These are phyloP conservation scores for Colaptes auratus DNA, from an alignment of 2,113 vertebrate genomes.

Conservation along the genomic window DNA sequence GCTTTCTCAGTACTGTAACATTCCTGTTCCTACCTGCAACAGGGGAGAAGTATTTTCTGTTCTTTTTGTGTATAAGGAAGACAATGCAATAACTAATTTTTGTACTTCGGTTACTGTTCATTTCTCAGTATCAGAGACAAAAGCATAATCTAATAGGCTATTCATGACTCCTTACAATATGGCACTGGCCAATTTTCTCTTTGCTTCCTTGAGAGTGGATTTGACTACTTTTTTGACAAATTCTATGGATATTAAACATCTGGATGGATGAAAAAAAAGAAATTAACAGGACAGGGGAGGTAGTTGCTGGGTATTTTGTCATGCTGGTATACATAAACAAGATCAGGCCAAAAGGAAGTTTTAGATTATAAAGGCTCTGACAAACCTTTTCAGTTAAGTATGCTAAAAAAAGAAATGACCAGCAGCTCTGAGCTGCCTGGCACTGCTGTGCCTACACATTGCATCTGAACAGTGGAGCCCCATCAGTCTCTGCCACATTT, in stretches of 20 bases:
- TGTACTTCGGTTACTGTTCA: neutral
- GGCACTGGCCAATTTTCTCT: conserved; percentile 46
- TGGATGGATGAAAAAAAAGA: conserved; percentile 35
- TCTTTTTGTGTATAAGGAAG: neutral
- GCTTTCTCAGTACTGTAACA: neutral
- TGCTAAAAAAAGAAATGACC: conserved; percentile 1
- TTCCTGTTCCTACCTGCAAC: neutral
- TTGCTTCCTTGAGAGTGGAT: neutral
- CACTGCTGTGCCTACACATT: conserved; percentile 3
- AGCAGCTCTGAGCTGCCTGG: neutral
- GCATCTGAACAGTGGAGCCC: neutral
- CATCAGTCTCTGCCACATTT: conserved; percentile 15
- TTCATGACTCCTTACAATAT: conserved; percentile 2
- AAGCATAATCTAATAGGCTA: neutral
- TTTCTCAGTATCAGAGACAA: neutral
- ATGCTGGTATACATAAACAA: conserved; percentile 39
- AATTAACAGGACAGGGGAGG: neutral
- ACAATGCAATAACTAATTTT: neutral
- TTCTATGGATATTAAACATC: neutral
- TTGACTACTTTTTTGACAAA: conserved; percentile 4
- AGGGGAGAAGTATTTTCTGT: neutral
- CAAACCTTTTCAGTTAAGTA: conserved; percentile 28
- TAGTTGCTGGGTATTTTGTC: conserved; percentile 24
- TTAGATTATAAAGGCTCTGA: conserved; percentile 23
- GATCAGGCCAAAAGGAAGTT: conserved; percentile 19